Evolutionary conservation across 2,797 vertebrate species (phyloP).

Genomic region (Acanthornis magna): DNA sequence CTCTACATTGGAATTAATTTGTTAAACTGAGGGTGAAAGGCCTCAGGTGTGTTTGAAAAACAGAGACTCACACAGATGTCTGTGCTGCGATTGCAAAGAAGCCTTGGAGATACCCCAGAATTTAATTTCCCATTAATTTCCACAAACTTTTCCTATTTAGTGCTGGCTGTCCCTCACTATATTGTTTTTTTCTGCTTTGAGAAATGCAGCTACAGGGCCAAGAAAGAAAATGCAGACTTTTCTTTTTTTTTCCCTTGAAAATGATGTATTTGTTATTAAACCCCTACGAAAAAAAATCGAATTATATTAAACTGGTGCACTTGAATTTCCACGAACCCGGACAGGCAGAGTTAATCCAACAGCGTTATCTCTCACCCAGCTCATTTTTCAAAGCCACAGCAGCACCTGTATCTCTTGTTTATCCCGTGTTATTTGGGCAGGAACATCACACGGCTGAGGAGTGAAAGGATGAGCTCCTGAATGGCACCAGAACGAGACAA

Average conservation of each 20-base stretch:
- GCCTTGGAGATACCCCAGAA: neutral
- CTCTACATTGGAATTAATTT: constrained; percentile 57
- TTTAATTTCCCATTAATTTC: neutral
- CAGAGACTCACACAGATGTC: neutral
- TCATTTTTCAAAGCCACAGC: neutral
- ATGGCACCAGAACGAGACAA: neutral
- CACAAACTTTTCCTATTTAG: neutral
- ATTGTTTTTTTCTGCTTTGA: neutral
- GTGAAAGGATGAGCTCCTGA: neutral
- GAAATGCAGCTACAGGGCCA: neutral
- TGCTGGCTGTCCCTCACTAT: neutral
- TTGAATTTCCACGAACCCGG: neutral
- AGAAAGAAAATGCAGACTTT: neutral
- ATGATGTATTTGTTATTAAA: neutral
- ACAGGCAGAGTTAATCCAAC: neutral
- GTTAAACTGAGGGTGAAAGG: constrained; percentile 44
- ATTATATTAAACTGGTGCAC: neutral
- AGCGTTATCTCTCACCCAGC: neutral
- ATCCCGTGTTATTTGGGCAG: neutral
- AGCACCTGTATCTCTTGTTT: neutral
- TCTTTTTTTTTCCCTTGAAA: neutral
- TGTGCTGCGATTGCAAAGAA: neutral
- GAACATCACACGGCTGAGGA: neutral
- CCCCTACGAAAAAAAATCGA: neutral
- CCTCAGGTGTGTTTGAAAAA: constrained; percentile 30